A percentile compares a stretch with the other conserved stretches of the same genome.
Evolutionary conservation across 2,797 vertebrate genomes (phyloP).

Genomic region (Bradypodion pumilum): DNA sequence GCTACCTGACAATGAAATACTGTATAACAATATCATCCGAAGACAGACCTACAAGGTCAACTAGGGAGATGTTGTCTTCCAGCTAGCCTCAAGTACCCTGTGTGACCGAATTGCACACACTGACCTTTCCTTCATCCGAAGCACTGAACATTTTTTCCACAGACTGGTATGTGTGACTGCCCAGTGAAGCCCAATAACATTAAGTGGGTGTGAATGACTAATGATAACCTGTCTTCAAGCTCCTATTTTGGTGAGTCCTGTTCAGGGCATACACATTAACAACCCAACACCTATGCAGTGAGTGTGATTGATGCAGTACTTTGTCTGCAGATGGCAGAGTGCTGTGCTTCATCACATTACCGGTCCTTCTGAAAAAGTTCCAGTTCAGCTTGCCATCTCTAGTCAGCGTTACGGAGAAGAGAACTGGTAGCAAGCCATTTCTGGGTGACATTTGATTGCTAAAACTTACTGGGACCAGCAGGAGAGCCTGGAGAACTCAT

Average conservation of each 20-base stretch:
- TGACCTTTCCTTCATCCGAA: slow-evolving; percentile 52
- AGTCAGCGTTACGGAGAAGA: not conserved
- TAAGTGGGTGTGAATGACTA: slow-evolving; percentile 49
- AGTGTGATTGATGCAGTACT: slow-evolving; percentile 47
- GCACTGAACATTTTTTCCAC: slow-evolving; percentile 65
- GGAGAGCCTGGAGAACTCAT: too few species aligned
- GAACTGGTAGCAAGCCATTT: slow-evolving; percentile 44
- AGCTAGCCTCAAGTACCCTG: slow-evolving; percentile 36
- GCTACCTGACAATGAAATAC: not conserved
- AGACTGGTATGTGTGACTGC: slow-evolving; percentile 44
- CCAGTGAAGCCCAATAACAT: slow-evolving; percentile 32
- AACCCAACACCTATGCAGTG: slow-evolving; percentile 34
- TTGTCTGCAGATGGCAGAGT: slow-evolving; percentile 26
- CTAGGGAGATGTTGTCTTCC: slow-evolving; percentile 26
- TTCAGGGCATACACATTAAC: slow-evolving; percentile 13
- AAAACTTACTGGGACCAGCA: too few species aligned
- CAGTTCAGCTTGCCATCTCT: slow-evolving; percentile 49
- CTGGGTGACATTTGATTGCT: not conserved
- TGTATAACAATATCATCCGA: not conserved
- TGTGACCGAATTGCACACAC: slow-evolving; percentile 6
- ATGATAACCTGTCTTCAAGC: slow-evolving; percentile 39
- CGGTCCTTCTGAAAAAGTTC: not conserved
- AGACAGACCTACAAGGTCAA: slow-evolving; percentile 48
- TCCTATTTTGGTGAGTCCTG: slow-evolving; percentile 44
- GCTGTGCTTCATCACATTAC: not conserved